phyloP scores from a whole-genome alignment of 2,113 vertebrate species.

The Misgurnus anguillicaudatus region DNA sequence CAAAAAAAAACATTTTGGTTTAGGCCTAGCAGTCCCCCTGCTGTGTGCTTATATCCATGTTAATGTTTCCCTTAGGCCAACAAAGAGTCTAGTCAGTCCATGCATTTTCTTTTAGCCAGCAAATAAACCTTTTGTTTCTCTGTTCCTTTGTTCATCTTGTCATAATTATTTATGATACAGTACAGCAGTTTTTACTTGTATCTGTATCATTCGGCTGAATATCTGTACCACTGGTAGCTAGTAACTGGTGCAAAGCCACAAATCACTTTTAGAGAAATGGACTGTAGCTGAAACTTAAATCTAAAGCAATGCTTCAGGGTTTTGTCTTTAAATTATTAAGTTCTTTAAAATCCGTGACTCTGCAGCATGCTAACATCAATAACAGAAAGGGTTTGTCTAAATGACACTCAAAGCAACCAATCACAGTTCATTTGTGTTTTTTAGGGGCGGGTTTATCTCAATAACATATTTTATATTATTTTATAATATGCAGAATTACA shows the following conservation, averaged over 20 bases:
- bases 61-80: constrained; percentile 16
- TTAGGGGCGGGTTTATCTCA: neutral
- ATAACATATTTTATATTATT: neutral
- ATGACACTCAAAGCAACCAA: neutral
- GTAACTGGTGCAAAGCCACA: neutral
- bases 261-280: neutral
- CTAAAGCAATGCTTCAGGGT: neutral
- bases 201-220: constrained; percentile 11
- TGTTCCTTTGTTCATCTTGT: constrained; percentile 26
- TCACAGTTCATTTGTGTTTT: neutral
- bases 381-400: too few species aligned
- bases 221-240: neutral
- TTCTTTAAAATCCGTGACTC: too few species aligned
- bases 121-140: constrained; percentile 23
- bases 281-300: neutral
- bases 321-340: neutral
- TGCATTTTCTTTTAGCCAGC: constrained; percentile 7
- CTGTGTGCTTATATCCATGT: constrained; percentile 16
- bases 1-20: too few species aligned
- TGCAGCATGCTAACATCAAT: too few species aligned
- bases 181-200: neutral
- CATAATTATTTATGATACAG: constrained; percentile 29
- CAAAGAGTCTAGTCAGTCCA: neutral
- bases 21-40: too few species aligned
- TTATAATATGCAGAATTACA: constrained; percentile 38